These are phyloP conservation scores for Echinops telfairi DNA, from an alignment of 2,113 vertebrate species.

Conservation along the genomic window DNA sequence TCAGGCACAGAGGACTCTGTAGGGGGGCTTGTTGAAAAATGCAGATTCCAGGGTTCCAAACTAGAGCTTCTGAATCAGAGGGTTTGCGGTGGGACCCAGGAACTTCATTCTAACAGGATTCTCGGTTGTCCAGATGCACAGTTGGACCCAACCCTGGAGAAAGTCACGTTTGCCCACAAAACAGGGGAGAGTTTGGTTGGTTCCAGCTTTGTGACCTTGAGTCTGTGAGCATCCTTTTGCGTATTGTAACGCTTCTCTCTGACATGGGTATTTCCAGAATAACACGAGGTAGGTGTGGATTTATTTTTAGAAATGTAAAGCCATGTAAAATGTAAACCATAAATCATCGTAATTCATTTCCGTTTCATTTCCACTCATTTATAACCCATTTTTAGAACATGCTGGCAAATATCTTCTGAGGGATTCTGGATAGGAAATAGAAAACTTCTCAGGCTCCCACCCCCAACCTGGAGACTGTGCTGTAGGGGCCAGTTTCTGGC, in stretches of 20 bases:
- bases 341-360: conserved; percentile 51
- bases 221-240: background rate
- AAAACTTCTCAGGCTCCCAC: conserved; percentile 7
- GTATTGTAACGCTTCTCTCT: background rate
- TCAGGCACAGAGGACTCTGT: conserved; percentile 2
- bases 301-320: conserved; percentile 62
- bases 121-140: too few species aligned
- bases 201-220: background rate
- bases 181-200: too few species aligned
- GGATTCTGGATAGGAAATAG: conserved; percentile 54
- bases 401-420: conserved; percentile 61
- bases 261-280: background rate
- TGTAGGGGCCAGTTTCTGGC: conserved; percentile 38
- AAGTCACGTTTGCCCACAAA: too few species aligned
- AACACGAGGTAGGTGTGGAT: conserved; percentile 7
- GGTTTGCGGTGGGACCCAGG: background rate
- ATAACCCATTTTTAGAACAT: conserved; percentile 67
- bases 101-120: background rate
- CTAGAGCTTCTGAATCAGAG: background rate
- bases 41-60: background rate
- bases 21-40: background rate
- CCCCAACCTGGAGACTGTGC: conserved; percentile 28
- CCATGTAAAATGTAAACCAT: conserved; percentile 63
- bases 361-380: conserved; percentile 43
- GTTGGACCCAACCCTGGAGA: too few species aligned